Evolutionary conservation across 2,113 vertebrate genomes (phyloP).

Genomic region (Mesoclemmys tuberculata): DNA sequence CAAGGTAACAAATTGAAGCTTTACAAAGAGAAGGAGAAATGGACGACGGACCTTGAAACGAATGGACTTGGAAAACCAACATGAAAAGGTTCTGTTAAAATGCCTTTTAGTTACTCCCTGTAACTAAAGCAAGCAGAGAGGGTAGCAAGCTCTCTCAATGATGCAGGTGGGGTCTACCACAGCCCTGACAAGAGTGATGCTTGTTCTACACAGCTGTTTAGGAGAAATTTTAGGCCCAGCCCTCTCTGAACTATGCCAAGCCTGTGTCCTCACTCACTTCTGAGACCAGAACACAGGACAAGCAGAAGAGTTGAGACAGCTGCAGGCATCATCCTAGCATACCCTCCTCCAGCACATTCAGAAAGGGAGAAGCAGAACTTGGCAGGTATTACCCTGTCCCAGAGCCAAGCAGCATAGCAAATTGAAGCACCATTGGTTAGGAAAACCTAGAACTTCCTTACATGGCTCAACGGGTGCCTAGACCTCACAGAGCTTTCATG

Average conservation of each 20-base stretch:
- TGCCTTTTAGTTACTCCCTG: not conserved
- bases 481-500: fast-evolving
- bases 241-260: not conserved
- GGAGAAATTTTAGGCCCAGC: not conserved
- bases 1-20: not conserved
- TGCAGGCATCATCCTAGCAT: not conserved
- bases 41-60: not conserved
- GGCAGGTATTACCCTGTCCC: not conserved
- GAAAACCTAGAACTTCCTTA: not conserved
- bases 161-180: not conserved
- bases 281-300: slow-evolving; percentile 13
- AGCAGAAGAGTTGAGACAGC: not conserved
- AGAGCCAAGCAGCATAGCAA: not conserved
- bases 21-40: not conserved
- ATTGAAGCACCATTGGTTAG: not conserved
- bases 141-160: not conserved
- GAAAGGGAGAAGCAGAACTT: not conserved
- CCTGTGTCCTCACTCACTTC: not conserved
- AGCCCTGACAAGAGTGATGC: not conserved
- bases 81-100: not conserved
- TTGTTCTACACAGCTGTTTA: not conserved
- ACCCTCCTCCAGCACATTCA: not conserved
- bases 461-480: not conserved
- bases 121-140: slow-evolving; percentile 9
- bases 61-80: not conserved